Evolutionary conservation across 2,888 invertebrate species (phyloP), one percentile per base, ranked within the genome.

Genomic region (Drepanosiphum platanoidis): DNA sequence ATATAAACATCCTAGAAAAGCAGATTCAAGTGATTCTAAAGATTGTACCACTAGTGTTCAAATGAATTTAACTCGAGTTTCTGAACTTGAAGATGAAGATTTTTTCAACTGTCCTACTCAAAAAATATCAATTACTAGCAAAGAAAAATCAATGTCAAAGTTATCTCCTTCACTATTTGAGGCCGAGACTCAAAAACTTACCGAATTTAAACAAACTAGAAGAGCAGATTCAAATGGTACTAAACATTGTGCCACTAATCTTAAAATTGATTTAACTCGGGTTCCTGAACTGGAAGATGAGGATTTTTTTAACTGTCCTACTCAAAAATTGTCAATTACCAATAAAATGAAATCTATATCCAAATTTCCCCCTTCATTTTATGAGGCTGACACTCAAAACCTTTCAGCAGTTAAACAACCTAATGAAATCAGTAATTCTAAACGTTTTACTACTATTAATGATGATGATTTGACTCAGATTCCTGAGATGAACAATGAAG

Each of bases 31-130:
- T 15, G 1, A 0, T 5, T 27, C 36, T 15, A 61, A 39, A 30
- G 22, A 1, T 5, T 3, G 22, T 13, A 22, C n/a, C 3, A 27
- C 32, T 2, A 34, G 5, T 68, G n/a, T 15, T 3, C 4, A 52
- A 4, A 32, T n/a, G 4, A 11, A 46, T 18, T n/a, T 30, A 39
- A 52, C 32, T 39, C 3, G 39, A 9, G 9, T 32, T 11, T 30
- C 15, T 5, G 18, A 82, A 42, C 15, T 42, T 1, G 30, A 82
- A 1, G 42, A 82, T 64, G 61, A 71, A 22, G 71, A 83, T 39
- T 64, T 83, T 46, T 83, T 74, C n/a, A 74, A 74, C 3, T 74
- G 34, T 18, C 83, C 83, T n/a, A 74, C 83, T 9, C 83, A 83
- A 74, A 82, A 42, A 32, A 0, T 72, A 58, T 58, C 58, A 36